These are phyloP conservation scores for Serranus cabrilla DNA, from an alignment of 2,797 vertebrate species.

Conservation along the genomic window DNA sequence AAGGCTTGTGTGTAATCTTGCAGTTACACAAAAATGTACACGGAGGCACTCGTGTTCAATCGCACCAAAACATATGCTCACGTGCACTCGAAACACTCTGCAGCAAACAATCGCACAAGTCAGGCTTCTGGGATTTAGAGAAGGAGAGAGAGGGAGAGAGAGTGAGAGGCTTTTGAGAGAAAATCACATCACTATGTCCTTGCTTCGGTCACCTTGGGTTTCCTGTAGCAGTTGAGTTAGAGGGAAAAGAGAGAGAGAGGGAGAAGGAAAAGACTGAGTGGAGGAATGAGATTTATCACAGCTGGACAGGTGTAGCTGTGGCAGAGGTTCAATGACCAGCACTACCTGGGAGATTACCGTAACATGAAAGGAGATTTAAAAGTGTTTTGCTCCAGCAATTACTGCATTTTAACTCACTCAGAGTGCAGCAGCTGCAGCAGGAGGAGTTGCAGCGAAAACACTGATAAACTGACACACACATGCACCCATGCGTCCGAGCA, in stretches of 20 bases:
- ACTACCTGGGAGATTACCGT: slow-evolving; percentile 35
- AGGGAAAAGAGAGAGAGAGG: slow-evolving; percentile 15
- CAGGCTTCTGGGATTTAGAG: slow-evolving; percentile 39
- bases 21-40: slow-evolving; percentile 40
- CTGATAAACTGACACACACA: not conserved
- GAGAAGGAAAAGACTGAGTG: slow-evolving; percentile 8
- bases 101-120: slow-evolving; percentile 38
- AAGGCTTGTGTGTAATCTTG: slow-evolving; percentile 33
- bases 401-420: slow-evolving; percentile 43
- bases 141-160: not conserved
- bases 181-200: slow-evolving; percentile 54
- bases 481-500: slow-evolving; percentile 15
- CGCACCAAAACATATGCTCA: slow-evolving; percentile 31
- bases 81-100: slow-evolving; percentile 4
- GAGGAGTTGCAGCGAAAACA: slow-evolving; percentile 10
- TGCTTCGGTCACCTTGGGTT: slow-evolving; percentile 66
- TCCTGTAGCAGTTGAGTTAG: slow-evolving; percentile 42
- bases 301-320: slow-evolving; percentile 55
- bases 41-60: slow-evolving; percentile 21
- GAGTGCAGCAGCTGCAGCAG: slow-evolving; percentile 2
- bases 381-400: slow-evolving; percentile 33
- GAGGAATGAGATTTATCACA: slow-evolving; percentile 64
- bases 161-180: slow-evolving; percentile 41
- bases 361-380: slow-evolving; percentile 41
- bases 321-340: slow-evolving; percentile 48